Base-by-base conservation (phyloP, 2,113 vertebrate genomes). In the Clarias batrachus region DNA sequence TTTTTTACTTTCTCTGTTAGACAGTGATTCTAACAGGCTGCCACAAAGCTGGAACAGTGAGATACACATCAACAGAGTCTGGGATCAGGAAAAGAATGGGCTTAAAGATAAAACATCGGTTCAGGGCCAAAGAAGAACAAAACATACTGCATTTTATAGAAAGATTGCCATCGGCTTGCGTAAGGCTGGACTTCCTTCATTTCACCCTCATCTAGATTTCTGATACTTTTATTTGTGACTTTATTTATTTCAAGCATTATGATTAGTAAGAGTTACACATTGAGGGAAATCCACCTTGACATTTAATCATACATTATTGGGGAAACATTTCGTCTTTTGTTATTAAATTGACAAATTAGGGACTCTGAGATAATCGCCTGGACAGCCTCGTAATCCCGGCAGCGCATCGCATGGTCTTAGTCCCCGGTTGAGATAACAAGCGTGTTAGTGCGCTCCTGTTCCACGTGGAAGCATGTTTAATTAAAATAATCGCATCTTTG, bases 31-130 rank as follows among this genome's bases (percentile, higher is more conserved):
- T 14, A 76, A 33, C 30, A 85, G 59, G 17, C 54, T 63, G 81
- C 76, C 25, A 23, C 54, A 23, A 37, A 80, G 68, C 30, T 71
- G 65, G 41, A 88, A 85, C 23, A 48, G 79, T 68, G 59, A 81
- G 85, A 84, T 84, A 52, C 88, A 85, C 33, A 73, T 89, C 66
- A 59, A 56, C 82, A 78, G 78, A 86, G 57, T 60, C 56, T 80
- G 57, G 78, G 78, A 37, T 80, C 80, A 82, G 78, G 88, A 73
- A 54, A 59, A 88, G 77, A 85, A 85, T 80, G 54, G 87, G 65
- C 78, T 85, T 82, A 82, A 85, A 83, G 73, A 87, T 85, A 82
- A 88, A 86, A 86, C 62, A 88, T 87, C 27, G 80, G 68, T 65
- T 88, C 71, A 73, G 37, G 68, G 70, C 71, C 77, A 81, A 13